These are phyloP conservation scores for Trissolcus brochymenae DNA, from an alignment of 2,888 invertebrate species.

Conservation along the genomic window DNA sequence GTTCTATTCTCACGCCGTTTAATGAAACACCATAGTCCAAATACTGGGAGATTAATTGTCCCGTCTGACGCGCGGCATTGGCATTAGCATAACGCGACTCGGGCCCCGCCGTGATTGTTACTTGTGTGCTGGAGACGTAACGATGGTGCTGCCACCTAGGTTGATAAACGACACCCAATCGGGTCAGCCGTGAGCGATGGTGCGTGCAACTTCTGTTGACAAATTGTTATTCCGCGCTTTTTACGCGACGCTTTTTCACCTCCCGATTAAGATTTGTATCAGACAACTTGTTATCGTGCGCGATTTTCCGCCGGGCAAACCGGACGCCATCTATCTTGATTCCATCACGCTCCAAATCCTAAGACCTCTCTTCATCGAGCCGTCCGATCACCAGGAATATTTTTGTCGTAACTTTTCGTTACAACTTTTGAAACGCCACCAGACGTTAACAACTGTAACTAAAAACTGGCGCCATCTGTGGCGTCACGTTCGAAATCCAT, in stretches of 20 bases:
- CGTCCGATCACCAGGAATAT: neutral
- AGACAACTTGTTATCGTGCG: slow-evolving; percentile 10
- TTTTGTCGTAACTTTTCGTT: neutral
- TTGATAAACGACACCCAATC: slow-evolving; percentile 36
- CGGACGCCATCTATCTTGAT: slow-evolving; percentile 14
- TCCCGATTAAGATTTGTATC: slow-evolving; percentile 37
- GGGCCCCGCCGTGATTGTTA: slow-evolving; percentile 14
- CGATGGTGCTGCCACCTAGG: slow-evolving; percentile 31
- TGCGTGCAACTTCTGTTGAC: slow-evolving; percentile 27
- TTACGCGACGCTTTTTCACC: neutral
- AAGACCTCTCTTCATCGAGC: neutral
- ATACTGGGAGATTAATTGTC: slow-evolving; percentile 43
- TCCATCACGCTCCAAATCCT: neutral
- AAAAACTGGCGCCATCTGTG: too few species aligned
- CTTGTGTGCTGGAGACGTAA: slow-evolving; percentile 13
- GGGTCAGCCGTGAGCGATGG: slow-evolving; percentile 33
- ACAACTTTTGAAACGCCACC: neutral
- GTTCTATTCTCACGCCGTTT: slow-evolving; percentile 23
- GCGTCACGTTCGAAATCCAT: too few species aligned
- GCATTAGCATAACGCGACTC: slow-evolving; percentile 28
- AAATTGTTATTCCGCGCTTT: slow-evolving; percentile 36
- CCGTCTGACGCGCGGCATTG: slow-evolving; percentile 13
- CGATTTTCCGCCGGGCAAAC: slow-evolving; percentile 1
- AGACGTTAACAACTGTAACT: too few species aligned
- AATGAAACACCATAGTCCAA: slow-evolving; percentile 33